Conservation (phyloP, 2,888 invertebrate genomes). For the Lamproptera curius region DNA sequence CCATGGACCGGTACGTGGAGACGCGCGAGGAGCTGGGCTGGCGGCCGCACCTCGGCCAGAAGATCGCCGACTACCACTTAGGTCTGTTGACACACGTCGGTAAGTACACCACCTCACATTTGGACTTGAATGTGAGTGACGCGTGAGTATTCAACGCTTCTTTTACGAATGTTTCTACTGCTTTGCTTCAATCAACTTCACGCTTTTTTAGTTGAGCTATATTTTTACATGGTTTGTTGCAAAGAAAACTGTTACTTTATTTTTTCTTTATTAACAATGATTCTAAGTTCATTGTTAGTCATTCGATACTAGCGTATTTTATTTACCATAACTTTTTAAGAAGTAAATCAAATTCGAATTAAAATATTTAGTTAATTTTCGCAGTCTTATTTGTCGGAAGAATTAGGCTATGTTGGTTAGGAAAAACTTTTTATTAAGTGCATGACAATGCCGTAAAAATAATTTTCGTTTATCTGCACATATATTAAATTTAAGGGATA, state of each 20-base stretch:
- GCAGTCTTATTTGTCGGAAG: no score
- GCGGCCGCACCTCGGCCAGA: slow-evolving; percentile 52
- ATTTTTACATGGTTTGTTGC: background rate
- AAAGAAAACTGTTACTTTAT: background rate
- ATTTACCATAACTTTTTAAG: no score
- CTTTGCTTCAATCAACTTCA: background rate
- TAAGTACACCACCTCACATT: slow-evolving; percentile 23
- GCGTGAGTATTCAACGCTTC: background rate
- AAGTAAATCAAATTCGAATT: no score
- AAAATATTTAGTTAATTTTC: no score
- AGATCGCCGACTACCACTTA: slow-evolving; percentile 48
- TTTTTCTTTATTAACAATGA: no score
- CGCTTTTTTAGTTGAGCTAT: background rate
- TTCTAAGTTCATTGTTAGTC: no score
- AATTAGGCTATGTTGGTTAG: no score
- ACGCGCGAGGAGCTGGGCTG: slow-evolving; percentile 29
- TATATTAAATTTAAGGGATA: no score
- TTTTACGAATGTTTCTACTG: background rate
- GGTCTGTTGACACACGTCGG: slow-evolving; percentile 44
- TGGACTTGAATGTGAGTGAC: background rate
- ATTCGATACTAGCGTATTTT: no score
- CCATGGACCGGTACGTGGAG: slow-evolving; percentile 49
- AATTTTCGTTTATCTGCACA: no score
- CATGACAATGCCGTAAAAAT: no score
- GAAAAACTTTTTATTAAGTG: no score